A percentile compares a stretch with the other conserved stretches of the same genome.
Conservation (phyloP, 2,888 invertebrate genomes). For the Caenorhabditis angaria region DNA sequence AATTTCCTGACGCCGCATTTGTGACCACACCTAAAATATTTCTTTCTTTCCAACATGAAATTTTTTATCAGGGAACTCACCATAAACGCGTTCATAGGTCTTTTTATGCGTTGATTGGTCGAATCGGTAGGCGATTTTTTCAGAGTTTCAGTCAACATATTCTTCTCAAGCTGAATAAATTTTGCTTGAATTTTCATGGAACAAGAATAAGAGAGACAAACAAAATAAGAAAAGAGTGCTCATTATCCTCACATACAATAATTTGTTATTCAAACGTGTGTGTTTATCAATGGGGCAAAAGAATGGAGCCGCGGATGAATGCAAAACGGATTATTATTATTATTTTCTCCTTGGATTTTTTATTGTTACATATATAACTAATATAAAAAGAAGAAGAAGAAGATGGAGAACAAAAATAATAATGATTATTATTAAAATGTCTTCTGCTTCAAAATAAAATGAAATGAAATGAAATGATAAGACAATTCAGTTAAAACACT, state of each 20-base stretch:
- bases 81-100: conserved; percentile 59
- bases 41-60: background rate
- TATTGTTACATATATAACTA: background rate
- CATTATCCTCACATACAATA: conserved; percentile 37
- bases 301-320: conserved; percentile 4
- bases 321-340: conserved; percentile 1
- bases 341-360: no score
- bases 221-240: conserved; percentile 7
- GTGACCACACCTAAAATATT: conserved; percentile 51
- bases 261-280: conserved; percentile 24
- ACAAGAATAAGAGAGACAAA: background rate
- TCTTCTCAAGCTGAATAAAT: no score
- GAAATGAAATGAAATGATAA: no score
- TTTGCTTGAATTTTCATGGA: no score
- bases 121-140: conserved; percentile 8
- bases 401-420: background rate
- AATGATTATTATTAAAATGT: no score
- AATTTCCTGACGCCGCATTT: conserved; percentile 50
- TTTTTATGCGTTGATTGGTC: conserved; percentile 41
- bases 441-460: no score
- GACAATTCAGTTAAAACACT: background rate
- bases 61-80: conserved; percentile 17
- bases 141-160: conserved; percentile 2
- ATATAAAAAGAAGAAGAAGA: background rate
- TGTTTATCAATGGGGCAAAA: conserved; percentile 2